These are phyloP conservation scores for Aptenodytes patagonicus DNA, from an alignment of 2,113 vertebrate species.

Conservation along the genomic window DNA sequence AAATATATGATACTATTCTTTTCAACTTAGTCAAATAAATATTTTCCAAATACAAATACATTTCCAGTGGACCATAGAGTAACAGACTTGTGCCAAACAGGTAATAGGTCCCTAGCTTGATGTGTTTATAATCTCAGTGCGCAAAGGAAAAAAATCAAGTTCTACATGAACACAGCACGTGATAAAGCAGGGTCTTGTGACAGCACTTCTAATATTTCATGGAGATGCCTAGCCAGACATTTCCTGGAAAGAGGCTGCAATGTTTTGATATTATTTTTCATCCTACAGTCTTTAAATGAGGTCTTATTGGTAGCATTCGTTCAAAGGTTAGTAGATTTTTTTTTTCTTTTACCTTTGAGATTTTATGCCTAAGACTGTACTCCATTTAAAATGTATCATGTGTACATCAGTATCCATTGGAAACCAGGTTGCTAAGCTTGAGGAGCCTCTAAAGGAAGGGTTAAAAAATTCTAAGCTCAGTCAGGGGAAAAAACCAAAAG, in stretches of 20 bases:
- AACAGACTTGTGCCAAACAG: neutral
- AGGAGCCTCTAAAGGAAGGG: neutral
- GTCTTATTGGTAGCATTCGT: neutral
- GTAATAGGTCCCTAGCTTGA: neutral
- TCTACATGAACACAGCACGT: neutral
- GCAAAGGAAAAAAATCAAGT: neutral
- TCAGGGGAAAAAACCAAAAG: rapidly evolving
- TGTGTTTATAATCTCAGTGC: neutral
- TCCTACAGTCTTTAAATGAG: neutral
- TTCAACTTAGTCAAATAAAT: neutral
- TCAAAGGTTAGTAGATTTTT: neutral
- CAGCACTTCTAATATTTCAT: neutral
- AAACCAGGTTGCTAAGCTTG: neutral
- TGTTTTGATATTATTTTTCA: neutral
- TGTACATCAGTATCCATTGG: neutral
- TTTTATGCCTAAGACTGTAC: neutral
- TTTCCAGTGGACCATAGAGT: neutral
- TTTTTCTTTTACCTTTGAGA: neutral
- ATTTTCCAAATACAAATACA: too few relatives aligned
- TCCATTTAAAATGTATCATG: neutral
- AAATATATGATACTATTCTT: neutral
- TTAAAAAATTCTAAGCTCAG: neutral
- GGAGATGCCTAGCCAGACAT: neutral
- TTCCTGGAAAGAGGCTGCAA: neutral
- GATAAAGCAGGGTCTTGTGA: neutral